Evolutionary conservation across 2,888 invertebrate species (phyloP), one percentile per base, ranked within the genome.

Genomic region (Oxytorus armatus): DNA sequence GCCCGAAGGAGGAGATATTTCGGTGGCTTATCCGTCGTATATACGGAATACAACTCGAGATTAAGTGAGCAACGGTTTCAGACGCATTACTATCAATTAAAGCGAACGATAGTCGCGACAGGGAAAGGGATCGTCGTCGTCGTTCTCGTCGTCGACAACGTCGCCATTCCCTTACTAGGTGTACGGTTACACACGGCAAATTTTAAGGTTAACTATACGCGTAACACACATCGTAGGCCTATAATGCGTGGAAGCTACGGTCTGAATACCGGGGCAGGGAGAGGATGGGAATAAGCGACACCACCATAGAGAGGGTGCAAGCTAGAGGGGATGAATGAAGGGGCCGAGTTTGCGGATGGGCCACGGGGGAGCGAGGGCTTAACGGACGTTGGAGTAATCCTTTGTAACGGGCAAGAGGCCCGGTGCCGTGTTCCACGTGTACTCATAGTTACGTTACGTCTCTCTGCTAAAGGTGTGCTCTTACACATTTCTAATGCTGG

Each of bases 41-140:
- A 70, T 57, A 77, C 73, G 77, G 5, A 66, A 77, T 73, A 77
- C 73, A 80, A 77, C 80, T 77, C 42, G 77, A 82, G 82, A 83
- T 83, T 83, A 83, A 82, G 82, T 77, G 77, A 81, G 70, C 68
- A 81, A 73, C 73, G 77, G 79, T 66, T 79, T 82, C 82, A 87
- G 86, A 86, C 87, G 83, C 87, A 87, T 86, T 86, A 87, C 86
- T 87, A 87, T 86, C 84, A 87, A 87, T 87, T 87, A 86, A 85
- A 84, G 77, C 53, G 72, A 78, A 76, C 78, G 82, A 79, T 81
- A 79, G 82, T 78, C 75, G 65, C 21, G 63, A 42, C 53, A 36
- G 63, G 55, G 55, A 44, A 77, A 68, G 68, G 68, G 77, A 63
- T 69, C 77, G 61, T 80, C 79, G 79, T 65, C 49, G 57, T 55